Conservation (phyloP, 2,113 vertebrate genomes). For the Benitochromis conjunctus region DNA sequence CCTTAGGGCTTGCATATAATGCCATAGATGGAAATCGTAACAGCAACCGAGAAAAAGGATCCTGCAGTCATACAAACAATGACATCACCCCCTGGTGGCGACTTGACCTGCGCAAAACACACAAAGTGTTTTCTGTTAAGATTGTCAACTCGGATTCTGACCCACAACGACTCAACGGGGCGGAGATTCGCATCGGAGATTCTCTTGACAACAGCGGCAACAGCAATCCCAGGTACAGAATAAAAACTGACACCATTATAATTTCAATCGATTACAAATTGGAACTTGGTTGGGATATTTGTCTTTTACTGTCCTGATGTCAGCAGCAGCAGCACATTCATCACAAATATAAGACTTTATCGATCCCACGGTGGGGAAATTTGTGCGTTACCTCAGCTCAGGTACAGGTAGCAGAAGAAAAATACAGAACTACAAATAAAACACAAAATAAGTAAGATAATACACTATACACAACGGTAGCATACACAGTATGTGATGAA, state of each 20-base stretch:
- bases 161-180: neutral
- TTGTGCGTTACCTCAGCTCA: too few relatives aligned
- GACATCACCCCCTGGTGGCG: constrained; percentile 32
- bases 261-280: neutral
- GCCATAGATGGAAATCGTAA: constrained; percentile 32
- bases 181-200: constrained; percentile 52
- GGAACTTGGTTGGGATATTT: neutral
- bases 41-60: neutral
- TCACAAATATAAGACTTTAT: neutral
- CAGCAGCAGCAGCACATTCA: neutral
- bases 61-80: neutral
- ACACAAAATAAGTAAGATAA: too few relatives aligned
- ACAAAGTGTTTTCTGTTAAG: constrained; percentile 26
- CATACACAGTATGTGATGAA: too few relatives aligned
- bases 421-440: too few relatives aligned
- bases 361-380: too few relatives aligned
- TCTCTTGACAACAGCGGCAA: constrained; percentile 39
- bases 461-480: too few relatives aligned
- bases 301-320: neutral
- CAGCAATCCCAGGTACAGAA: constrained; percentile 44
- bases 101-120: constrained; percentile 31
- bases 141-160: neutral
- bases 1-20: neutral
- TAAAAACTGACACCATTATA: neutral
- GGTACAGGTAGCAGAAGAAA: too few relatives aligned